phyloP scores from a whole-genome alignment of 2,113 vertebrate species.

The Pseudonaja textilis region DNA sequence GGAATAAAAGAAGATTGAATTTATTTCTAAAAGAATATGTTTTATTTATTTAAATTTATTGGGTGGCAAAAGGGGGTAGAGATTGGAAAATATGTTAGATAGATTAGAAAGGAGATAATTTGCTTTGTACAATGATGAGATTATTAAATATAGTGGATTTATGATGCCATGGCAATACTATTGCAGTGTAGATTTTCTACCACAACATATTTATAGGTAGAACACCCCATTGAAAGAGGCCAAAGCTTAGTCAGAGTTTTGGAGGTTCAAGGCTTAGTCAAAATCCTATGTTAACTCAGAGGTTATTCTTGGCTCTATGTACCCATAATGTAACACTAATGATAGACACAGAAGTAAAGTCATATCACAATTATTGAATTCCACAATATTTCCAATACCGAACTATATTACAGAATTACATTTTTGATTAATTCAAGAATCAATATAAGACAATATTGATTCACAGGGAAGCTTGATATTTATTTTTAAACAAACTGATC shows the following conservation, averaged over 20 bases:
- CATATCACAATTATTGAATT: neutral
- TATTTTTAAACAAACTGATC: neutral
- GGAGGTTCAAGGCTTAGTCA: neutral
- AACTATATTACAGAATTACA: neutral
- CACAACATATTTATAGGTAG: neutral
- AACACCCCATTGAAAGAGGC: neutral
- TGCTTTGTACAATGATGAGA: neutral
- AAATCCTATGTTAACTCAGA: neutral
- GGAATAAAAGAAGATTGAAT: neutral
- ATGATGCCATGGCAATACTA: neutral
- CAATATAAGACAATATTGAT: neutral
- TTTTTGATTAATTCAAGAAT: neutral
- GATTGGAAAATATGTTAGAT: neutral
- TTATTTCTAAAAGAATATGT: neutral
- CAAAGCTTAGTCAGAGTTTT: neutral
- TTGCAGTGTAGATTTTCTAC: neutral
- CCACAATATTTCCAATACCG: neutral
- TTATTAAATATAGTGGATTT: neutral
- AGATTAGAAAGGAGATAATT: neutral
- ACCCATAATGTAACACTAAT: neutral
- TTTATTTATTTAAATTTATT: neutral
- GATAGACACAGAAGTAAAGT: neutral
- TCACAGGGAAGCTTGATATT: neutral
- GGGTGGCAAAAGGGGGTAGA: neutral
- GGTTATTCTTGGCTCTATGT: neutral